Conservation (phyloP, 2,888 invertebrate genomes). For the Eumerus sabulonum region DNA sequence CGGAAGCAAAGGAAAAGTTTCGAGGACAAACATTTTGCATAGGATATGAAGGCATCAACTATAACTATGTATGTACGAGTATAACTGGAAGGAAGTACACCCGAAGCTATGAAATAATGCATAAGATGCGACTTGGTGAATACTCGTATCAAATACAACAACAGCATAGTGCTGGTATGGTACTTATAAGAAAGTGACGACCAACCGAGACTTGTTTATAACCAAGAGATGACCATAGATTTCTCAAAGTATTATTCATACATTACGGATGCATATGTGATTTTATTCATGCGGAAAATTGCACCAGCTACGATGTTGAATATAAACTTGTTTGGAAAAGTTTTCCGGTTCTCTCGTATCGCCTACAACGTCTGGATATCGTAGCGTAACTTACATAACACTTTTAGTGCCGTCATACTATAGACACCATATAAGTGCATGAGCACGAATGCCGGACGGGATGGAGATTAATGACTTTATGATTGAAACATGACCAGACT, state of each 20-base stretch:
- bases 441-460: background rate
- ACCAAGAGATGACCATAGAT: slow-evolving; percentile 38
- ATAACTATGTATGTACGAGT: no score
- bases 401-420: no score
- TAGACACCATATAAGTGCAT: background rate
- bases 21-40: slow-evolving; percentile 42
- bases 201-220: slow-evolving; percentile 38
- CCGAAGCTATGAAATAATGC: slow-evolving; percentile 18
- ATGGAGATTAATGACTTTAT: slow-evolving; percentile 18
- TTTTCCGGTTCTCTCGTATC: background rate
- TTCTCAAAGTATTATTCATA: slow-evolving; percentile 42
- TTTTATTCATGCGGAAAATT: slow-evolving; percentile 56
- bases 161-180: background rate
- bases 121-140: slow-evolving; percentile 21
- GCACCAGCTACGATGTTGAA: slow-evolving; percentile 32
- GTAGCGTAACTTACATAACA: no score
- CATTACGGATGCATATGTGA: slow-evolving; percentile 40
- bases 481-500: slow-evolving; percentile 9
- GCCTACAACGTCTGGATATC: no score
- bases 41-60: slow-evolving; percentile 31
- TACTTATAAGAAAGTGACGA: slow-evolving; percentile 27
- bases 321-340: slow-evolving; percentile 20
- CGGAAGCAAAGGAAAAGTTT: slow-evolving; percentile 24
- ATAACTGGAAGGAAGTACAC: slow-evolving; percentile 21
- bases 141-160: no score